Evolutionary conservation across 2,888 invertebrate species (phyloP), one percentile per base, ranked within the genome.

Genomic region (Phorcus lineatus): DNA sequence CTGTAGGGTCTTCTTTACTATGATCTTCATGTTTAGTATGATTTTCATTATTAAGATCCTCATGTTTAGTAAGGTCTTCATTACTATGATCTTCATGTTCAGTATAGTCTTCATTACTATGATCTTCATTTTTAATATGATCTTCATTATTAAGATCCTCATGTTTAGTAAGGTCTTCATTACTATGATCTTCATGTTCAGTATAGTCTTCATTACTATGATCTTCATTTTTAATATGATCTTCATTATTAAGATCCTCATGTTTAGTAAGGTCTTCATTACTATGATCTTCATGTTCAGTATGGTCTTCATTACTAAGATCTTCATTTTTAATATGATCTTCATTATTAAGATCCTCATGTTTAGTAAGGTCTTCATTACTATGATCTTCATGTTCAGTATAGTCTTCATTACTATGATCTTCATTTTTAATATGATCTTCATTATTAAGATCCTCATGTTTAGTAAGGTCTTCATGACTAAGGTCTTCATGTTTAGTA

Each of bases 401-500:
- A 47, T 62, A 24, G 17, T 62, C 62, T n/a, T 36, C 1, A 40
- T 28, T 55, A 16, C 3, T 19, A n/a, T 54, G 22, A 40, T 19
- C 77, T 28, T 78, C 40, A 13, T 40, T n/a, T 24, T 57, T 31
- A 28, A 28, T 17, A 57, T 74, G 54, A 28, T 77, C 66, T 52
- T 74, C 62, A 74, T 82, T 36, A 62, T 22, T 9, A 2, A 19
- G 36, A 24, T 28, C 36, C 17, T 78, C 40, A 13, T 53, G 28
- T 53, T 57, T 9, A 28, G 53, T 19, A 52, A 62, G 55, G 36
- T 77, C 66, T 52, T 74, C 62, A 74, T 82, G 66, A 53, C 24
- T 62, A 67, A 19, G 22, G 11, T 40, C 77, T 94, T 95, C 57
- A 91, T 95, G 91, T 95, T 95, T 78, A 92, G 95, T 91, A 95